Conservation (phyloP, 2,113 vertebrate species). For the Paracanthobrama guichenoti region DNA sequence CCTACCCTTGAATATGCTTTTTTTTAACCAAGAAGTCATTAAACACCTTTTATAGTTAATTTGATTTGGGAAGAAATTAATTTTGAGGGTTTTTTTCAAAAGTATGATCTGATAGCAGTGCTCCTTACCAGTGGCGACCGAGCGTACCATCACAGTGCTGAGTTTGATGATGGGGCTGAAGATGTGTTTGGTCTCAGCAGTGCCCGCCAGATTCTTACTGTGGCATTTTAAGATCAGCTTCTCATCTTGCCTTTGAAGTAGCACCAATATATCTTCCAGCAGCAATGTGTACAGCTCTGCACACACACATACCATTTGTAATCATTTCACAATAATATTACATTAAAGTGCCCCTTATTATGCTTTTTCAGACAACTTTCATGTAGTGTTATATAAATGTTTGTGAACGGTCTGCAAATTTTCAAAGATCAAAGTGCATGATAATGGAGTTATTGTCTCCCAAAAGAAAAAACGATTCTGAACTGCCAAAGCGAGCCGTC, state of each 20-base stretch:
- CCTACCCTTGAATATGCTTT: background rate
- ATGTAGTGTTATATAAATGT: no score
- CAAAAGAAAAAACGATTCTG: no score
- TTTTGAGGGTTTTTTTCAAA: slow-evolving; percentile 19
- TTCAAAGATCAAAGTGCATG: background rate
- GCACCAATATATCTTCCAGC: slow-evolving; percentile 92
- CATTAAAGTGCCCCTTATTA: no score
- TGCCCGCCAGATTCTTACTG: slow-evolving; percentile 88
- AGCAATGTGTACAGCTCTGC: slow-evolving; percentile 78
- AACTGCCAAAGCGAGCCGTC: no score
- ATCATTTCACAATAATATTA: background rate
- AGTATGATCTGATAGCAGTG: no score
- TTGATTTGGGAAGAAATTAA: background rate
- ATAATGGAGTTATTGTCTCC: no score
- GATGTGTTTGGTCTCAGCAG: slow-evolving; percentile 87
- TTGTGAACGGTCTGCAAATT: no score
- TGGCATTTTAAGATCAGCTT: slow-evolving; percentile 91
- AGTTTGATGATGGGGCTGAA: slow-evolving; percentile 98
- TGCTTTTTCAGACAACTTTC: no score
- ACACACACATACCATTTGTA: slow-evolving; percentile 25
- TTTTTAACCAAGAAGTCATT: background rate
- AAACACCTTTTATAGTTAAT: background rate
- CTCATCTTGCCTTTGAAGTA: slow-evolving; percentile 95
- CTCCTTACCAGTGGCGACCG: slow-evolving; percentile 87
- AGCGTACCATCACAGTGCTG: slow-evolving; percentile 91